These are phyloP conservation scores for Nesoenas mayeri DNA, from an alignment of 2,113 vertebrate species.

Conservation along the genomic window DNA sequence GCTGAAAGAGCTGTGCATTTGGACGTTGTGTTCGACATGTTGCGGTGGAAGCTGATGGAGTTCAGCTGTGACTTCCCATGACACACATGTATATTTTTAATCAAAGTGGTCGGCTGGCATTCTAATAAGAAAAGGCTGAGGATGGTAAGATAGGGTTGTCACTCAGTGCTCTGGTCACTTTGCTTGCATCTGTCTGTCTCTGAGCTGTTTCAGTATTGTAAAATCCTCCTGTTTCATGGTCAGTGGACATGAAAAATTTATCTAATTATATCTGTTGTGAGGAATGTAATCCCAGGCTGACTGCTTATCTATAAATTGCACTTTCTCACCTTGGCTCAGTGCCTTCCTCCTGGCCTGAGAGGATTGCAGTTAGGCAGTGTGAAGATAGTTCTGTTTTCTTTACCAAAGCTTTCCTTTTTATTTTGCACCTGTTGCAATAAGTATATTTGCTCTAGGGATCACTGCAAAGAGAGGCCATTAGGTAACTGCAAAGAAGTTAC, in stretches of 20 bases:
- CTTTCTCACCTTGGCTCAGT: not conserved
- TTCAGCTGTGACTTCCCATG: constrained; percentile 23
- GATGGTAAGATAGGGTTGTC: not conserved
- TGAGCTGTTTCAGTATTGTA: not conserved
- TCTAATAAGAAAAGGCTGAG: not conserved
- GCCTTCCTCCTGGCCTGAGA: not conserved
- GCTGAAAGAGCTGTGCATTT: not conserved
- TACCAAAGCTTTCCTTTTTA: not conserved
- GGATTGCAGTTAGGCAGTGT: not conserved
- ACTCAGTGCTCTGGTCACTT: not conserved
- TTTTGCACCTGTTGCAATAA: not conserved
- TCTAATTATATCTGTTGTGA: not conserved
- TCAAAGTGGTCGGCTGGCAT: constrained; percentile 6
- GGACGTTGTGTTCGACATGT: constrained; percentile 34
- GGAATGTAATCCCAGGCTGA: not conserved
- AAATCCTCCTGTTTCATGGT: not conserved
- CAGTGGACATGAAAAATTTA: not conserved
- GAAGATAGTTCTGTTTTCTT: not conserved
- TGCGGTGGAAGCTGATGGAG: not conserved
- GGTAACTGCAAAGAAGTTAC: not conserved
- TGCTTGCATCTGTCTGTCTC: not conserved
- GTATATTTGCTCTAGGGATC: not conserved
- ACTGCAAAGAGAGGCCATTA: not conserved
- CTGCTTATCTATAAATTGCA: not conserved
- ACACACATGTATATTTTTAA: constrained; percentile 39